Percentiles rank a stretch among this genome's conserved stretches.
Conservation (phyloP, 2,113 vertebrate genomes). For the Platichthys stellatus region DNA sequence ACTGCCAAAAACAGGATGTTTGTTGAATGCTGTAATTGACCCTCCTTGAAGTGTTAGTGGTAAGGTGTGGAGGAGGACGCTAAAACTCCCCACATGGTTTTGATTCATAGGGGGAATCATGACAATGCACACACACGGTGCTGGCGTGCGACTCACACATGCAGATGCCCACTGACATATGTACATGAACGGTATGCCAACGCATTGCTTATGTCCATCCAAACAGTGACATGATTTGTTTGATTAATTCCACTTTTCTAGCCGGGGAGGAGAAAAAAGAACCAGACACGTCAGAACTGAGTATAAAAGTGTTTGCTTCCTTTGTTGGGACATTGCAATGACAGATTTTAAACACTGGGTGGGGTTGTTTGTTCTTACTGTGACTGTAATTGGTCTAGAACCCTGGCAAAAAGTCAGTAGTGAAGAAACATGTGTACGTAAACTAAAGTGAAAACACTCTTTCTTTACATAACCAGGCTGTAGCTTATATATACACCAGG, state of each 20-base stretch:
- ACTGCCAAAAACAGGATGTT: conserved; percentile 83
- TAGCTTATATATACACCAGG: not conserved
- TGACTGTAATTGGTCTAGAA: not conserved
- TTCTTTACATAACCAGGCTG: not conserved
- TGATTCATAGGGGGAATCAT: conserved; percentile 60
- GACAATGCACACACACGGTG: conserved; percentile 42
- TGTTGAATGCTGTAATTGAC: conserved; percentile 82
- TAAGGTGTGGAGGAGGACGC: conserved; percentile 74
- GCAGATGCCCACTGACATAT: conserved; percentile 19
- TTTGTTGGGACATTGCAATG: conserved; percentile 35
- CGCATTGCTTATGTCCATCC: not conserved
- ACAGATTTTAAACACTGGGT: conserved; percentile 40
- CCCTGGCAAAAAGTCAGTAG: not conserved
- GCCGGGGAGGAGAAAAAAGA: conserved; percentile 8
- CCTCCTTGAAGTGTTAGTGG: conserved; percentile 80
- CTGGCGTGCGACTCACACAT: conserved; percentile 25
- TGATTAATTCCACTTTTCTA: conserved; percentile 40
- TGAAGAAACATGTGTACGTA: not conserved
- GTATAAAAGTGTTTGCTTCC: conserved; percentile 15
- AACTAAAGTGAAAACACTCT: not conserved
- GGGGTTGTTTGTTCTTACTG: conserved; percentile 42
- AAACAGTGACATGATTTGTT: conserved; percentile 11
- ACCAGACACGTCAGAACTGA: conserved; percentile 10
- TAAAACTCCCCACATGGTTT: conserved; percentile 77
- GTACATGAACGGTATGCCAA: conserved; percentile 8